Base-by-base conservation (phyloP, 2,113 vertebrate species). In the Phaethornis superciliosus region DNA sequence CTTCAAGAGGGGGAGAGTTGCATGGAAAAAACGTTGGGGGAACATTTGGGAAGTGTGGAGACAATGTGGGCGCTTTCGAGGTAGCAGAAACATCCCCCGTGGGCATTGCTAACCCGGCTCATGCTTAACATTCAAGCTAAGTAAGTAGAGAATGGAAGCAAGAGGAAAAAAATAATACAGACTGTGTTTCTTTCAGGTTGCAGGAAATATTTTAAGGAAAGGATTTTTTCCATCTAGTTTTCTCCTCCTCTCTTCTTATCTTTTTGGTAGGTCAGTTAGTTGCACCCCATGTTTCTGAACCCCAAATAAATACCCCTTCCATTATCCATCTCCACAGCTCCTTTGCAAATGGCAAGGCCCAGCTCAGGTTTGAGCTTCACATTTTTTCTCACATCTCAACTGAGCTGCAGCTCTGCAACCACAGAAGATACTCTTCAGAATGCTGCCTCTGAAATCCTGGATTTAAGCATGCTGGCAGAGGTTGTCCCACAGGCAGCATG, bases 221-320 rank as follows among this genome's bases (percentile, higher is more conserved):
- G 8, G 4, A 13, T 81, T 33, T 49, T 58, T 14, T 2, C 23
- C 10, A 6, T 24, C 6, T 54, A 19, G 63, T 11, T 4, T 12
- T 26, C 24, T 12, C 24, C 24, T 12, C 0, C 6, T 1, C 3
- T n/a, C 5, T 0, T 1, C 0, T 0, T 1, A 0, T 9, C 19
- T 59, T 72, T 55, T 24, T 30, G 3, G 11, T 51, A 46, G 27
- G 69, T 64, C 74, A 24, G 7, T 51, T 17, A 32, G 54, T 85
- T 78, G 32, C 16, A 46, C 14, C 23, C 30, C 10, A 3, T 15
- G 13, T 46, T 78, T 84, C 70, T 56, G 9, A 67, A 37, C 16
- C 16, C 47, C 62, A 32, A 58, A 19, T 15, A 58, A 84, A 74
- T 46, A 54, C 42, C 55, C 81, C 40, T 85, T 55, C 51, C 11